Conservation (phyloP, 2,113 vertebrate genomes). For the Salvelinus fontinalis region DNA sequence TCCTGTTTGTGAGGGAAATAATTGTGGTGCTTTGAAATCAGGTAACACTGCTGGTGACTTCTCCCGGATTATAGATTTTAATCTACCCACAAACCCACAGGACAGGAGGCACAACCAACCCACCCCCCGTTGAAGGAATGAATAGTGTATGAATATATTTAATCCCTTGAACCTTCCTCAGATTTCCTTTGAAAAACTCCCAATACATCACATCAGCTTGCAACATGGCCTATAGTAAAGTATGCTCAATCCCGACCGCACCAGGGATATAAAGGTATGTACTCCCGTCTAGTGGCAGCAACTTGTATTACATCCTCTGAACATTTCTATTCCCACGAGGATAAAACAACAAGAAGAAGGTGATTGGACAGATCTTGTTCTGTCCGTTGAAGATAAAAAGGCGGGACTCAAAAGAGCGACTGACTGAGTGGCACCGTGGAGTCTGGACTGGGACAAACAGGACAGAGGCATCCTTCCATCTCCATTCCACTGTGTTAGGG, state of each 20-base stretch:
- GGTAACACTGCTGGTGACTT: slow-evolving; percentile 68
- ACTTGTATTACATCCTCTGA: too few relatives aligned
- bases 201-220: neutral
- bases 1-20: slow-evolving; percentile 53
- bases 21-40: slow-evolving; percentile 45
- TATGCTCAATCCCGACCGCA: too few relatives aligned
- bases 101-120: neutral
- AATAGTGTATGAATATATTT: neutral
- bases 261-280: too few relatives aligned
- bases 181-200: neutral
- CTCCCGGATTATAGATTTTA: slow-evolving; percentile 25
- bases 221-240: neutral
- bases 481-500: slow-evolving; percentile 2
- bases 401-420: slow-evolving; percentile 42
- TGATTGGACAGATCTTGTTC: neutral
- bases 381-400: slow-evolving; percentile 44
- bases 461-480: slow-evolving; percentile 24
- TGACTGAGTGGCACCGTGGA: too few relatives aligned
- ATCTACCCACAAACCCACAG: neutral
- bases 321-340: neutral
- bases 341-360: neutral
- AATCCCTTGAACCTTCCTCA: too few relatives aligned
- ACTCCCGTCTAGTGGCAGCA: too few relatives aligned
- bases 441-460: slow-evolving; percentile 39
- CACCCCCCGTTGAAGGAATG: neutral